Base-by-base conservation (phyloP, 2,888 invertebrate species). In the Eubasilissa splendida region DNA sequence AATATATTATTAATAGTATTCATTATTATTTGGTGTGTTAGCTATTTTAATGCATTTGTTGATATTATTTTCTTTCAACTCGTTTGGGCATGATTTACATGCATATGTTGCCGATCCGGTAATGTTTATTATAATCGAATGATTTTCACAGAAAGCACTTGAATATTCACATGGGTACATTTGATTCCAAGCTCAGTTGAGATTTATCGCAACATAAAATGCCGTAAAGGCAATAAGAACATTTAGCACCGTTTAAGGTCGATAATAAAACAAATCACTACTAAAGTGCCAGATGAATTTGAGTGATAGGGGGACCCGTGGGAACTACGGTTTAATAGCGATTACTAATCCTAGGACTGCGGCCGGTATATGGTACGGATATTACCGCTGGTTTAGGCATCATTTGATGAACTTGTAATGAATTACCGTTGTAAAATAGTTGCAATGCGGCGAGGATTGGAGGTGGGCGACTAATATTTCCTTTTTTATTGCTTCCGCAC, bases 191-290 rank as follows among this genome's bases (percentile, higher is more conserved):
- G 68, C 42, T 68, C n/a, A 50, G 14, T 53, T 22, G 31, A 82
- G 79, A 82, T 82, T 82, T 82, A 82, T 82, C 71, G 71, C 31
- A 77, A 58, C 77, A 77, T 82, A 79, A 82, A 82, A 82, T 73
- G 60, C 53, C 77, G 79, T 82, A 71, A 58, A 73, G 79, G 79
- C 76, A 42, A 42, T 68, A 82, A 76, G 77, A 73, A 82, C 66
- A 74, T 76, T 76, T 76, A 79, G 73, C 76, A 82, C 73, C 82
- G 79, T 82, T 82, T 79, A 82, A 76, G 54, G 54, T 68, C 58
- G 76, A 75, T 79, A 81, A 77, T 81, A 79, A 81, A 81, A 79
- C 76, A 70, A 78, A 81, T 75, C 75, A 58, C 50, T 70, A 52
- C 77, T 73, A 73, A 75, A 68, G 68, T 56, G 76, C 63, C 63